Evolutionary conservation across 2,888 invertebrate genomes (phyloP).

Genomic region (Agriotes lineatus): DNA sequence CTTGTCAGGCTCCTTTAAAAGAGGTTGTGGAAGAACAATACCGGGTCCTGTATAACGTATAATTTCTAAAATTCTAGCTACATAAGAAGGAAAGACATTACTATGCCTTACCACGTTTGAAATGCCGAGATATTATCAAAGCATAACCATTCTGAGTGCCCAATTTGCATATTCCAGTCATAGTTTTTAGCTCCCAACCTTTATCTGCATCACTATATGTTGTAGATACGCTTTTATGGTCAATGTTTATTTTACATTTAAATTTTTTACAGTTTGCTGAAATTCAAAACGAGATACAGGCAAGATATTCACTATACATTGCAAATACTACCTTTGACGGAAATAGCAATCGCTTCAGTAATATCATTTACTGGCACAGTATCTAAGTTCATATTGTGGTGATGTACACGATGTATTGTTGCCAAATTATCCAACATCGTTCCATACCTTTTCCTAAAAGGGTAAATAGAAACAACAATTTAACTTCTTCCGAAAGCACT

Average conservation of each 20-base stretch:
- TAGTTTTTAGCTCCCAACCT: conserved; percentile 53
- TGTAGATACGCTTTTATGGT: conserved; percentile 35
- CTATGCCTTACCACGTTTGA: conserved; percentile 53
- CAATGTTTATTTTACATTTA: conserved; percentile 54
- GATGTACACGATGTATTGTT: conserved; percentile 63
- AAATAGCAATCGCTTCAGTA: conserved; percentile 67
- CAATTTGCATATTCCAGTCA: conserved; percentile 58
- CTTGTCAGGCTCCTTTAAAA: conserved; percentile 45
- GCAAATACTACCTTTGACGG: conserved; percentile 59
- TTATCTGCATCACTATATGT: conserved; percentile 42
- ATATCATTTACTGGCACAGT: conserved; percentile 67
- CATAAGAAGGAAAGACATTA: too few species aligned
- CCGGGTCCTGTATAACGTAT: conserved; percentile 37
- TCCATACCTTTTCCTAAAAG: conserved; percentile 71
- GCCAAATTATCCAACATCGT: conserved; percentile 68
- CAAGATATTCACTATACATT: too few species aligned
- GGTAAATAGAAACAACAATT: too few species aligned
- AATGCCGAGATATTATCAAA: conserved; percentile 62
- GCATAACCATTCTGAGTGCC: conserved; percentile 63
- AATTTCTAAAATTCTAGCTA: too few species aligned
- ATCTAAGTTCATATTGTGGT: conserved; percentile 67
- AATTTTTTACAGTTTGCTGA: conserved; percentile 44
- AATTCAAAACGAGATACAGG: too few species aligned
- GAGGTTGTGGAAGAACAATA: conserved; percentile 41
- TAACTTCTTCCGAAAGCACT: too few species aligned